Conservation (phyloP, 1,140 invertebrate species). For the Hypsibius dujardini region DNA sequence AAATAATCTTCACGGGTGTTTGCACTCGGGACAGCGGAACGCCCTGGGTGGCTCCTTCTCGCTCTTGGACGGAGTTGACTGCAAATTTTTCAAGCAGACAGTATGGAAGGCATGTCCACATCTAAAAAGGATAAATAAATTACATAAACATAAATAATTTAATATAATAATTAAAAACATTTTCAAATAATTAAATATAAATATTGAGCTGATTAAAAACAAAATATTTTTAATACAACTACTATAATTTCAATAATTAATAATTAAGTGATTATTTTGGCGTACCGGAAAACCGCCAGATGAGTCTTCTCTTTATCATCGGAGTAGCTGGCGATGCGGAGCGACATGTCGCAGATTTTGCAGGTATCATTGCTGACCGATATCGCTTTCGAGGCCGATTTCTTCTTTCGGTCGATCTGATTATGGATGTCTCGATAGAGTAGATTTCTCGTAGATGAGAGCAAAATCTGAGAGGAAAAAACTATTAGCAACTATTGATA, state of each 20-base stretch:
- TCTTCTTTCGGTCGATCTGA: background rate
- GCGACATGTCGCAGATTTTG: background rate
- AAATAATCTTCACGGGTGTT: too few relatives aligned
- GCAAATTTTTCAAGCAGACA: background rate
- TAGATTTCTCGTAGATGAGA: background rate
- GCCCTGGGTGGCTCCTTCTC: too few relatives aligned
- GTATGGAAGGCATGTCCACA: background rate
- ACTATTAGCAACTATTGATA: background rate
- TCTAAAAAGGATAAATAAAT: background rate
- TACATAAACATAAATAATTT: background rate
- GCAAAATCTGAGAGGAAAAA: background rate
- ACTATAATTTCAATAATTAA: background rate
- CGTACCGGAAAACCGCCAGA: constrained; percentile 3
- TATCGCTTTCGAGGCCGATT: background rate
- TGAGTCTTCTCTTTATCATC: background rate
- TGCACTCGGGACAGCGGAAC: too few relatives aligned
- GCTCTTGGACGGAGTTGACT: background rate
- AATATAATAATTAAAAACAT: too few relatives aligned
- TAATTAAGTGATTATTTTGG: too few relatives aligned
- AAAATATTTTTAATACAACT: too few relatives aligned
- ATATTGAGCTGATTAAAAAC: too few relatives aligned
- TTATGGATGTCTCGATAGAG: background rate
- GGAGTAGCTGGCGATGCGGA: background rate
- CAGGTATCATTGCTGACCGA: background rate
- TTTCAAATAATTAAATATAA: too few relatives aligned